phyloP scores from a whole-genome alignment of 2,888 invertebrate genomes.

The Trissolcus brochymenae region DNA sequence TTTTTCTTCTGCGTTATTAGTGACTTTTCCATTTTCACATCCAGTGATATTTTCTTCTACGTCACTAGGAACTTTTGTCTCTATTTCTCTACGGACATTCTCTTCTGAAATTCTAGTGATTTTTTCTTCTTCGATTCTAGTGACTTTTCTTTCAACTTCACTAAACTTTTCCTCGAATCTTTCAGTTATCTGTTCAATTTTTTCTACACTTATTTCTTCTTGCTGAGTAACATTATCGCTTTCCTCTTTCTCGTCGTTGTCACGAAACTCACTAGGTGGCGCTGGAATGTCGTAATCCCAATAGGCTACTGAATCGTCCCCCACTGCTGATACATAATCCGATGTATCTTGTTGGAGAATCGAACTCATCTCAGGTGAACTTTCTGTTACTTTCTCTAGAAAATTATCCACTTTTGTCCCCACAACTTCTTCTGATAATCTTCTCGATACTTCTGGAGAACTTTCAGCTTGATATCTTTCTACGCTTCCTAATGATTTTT shows the following conservation, averaged over 20 bases:
- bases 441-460: too few species aligned
- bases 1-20: conserved; percentile 9
- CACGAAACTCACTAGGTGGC: conserved; percentile 80
- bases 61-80: not conserved
- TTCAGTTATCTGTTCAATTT: not conserved
- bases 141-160: conserved; percentile 5
- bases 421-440: not conserved
- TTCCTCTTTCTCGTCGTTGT: conserved; percentile 60
- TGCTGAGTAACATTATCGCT: not conserved
- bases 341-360: conserved; percentile 71
- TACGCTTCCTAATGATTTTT: not conserved
- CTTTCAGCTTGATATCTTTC: too few species aligned
- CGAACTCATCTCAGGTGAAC: conserved; percentile 37
- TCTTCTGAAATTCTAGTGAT: too few species aligned
- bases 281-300: conserved; percentile 81
- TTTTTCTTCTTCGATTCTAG: too few species aligned
- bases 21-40: conserved; percentile 11
- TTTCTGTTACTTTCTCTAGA: too few species aligned
- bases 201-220: not conserved
- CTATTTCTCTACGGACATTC: not conserved
- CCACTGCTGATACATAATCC: conserved; percentile 71
- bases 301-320: conserved; percentile 65
- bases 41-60: conserved; percentile 1
- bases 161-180: not conserved
- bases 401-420: too few species aligned